A percentile compares a stretch with the other conserved stretches of the same genome.
These are phyloP conservation scores for Gambusia yucatana DNA, from an alignment of 2,797 vertebrate species.

Conservation along the genomic window DNA sequence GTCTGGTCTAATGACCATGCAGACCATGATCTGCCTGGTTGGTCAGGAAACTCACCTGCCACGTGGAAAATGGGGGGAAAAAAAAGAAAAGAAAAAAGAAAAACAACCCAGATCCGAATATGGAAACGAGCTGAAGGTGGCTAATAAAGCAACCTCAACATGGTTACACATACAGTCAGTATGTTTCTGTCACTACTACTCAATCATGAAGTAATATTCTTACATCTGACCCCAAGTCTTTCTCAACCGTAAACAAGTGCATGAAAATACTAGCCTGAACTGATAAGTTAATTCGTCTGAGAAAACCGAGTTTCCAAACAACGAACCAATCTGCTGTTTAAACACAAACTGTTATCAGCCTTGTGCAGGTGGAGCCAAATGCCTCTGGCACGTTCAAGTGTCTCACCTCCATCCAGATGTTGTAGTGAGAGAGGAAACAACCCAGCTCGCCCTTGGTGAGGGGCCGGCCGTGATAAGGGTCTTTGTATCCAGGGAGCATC, in stretches of 20 bases:
- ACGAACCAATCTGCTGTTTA: slow-evolving; percentile 11
- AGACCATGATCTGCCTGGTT: not conserved
- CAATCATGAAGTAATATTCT: not conserved
- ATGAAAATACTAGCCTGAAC: not conserved
- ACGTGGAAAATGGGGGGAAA: not conserved
- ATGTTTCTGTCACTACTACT: not conserved
- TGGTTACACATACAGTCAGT: not conserved
- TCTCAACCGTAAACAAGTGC: not conserved
- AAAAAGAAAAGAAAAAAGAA: not conserved
- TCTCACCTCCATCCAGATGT: slow-evolving; percentile 91
- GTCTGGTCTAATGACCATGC: not conserved
- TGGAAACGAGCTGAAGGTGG: not conserved
- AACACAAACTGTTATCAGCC: slow-evolving; percentile 33
- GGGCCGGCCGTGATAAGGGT: slow-evolving; percentile 91
- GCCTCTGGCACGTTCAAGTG: slow-evolving; percentile 34
- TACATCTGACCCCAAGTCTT: not conserved
- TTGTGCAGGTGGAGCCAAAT: slow-evolving; percentile 15
- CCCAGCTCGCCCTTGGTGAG: slow-evolving; percentile 93
- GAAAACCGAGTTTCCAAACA: slow-evolving; percentile 10
- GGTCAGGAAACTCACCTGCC: not conserved
- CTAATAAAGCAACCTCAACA: not conserved
- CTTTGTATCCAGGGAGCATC: slow-evolving; percentile 92
- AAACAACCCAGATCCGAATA: not conserved
- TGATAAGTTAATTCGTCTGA: slow-evolving; percentile 6
- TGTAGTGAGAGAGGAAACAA: slow-evolving; percentile 95